Base-by-base conservation (phyloP, 2,888 invertebrate genomes). In the Drosophila nr. medialis region DNA sequence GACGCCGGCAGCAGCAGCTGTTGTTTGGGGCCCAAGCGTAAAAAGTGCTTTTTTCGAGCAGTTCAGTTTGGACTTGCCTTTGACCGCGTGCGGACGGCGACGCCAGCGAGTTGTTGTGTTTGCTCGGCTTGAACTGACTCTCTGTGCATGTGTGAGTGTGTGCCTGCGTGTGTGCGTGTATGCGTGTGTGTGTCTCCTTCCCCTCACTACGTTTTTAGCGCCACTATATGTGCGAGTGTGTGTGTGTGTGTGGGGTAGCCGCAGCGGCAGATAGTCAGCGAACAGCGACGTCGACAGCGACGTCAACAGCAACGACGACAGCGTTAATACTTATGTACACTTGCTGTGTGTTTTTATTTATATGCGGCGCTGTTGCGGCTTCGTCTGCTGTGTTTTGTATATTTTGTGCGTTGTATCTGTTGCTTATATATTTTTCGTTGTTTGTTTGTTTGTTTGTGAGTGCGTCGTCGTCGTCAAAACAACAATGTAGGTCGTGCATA, bases 401-500 rank as follows among this genome's bases (percentile, higher is more conserved):
- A 77, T 71, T 75, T 75, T 78, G 78, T 80, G 66, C 68, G 70
- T 72, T 70, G 69, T 84, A 65, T 78, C 56, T 81, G 68, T 67
- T 68, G 24, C 27, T 11, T 62, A 80, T 79, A 80, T 51, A 45
- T 75, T 72, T 60, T 80, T 76, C 63, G 72, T 72, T 70, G 62
- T 55, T 55, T 55, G 38, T 55, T 55, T 36, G 45, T 45, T 78
- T 82, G 78, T 70, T 74, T 79, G 75, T 78, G 69, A 42, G 79
- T 29, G 38, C 15, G n/a, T n/a, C 30, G 66, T 66, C 58, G 66
- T 64, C 63, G 65, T 73, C 73, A 77, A 75, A 77, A 80, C 83
- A 86, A 88, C 86, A 88, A 89, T 86, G 89, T 86, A 77, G 85
- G 85, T 86, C 85, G 85, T 84, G 89, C 82, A 89, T 89, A 86